Conservation (phyloP, 2,888 invertebrate species). For the Caprella mutica region DNA sequence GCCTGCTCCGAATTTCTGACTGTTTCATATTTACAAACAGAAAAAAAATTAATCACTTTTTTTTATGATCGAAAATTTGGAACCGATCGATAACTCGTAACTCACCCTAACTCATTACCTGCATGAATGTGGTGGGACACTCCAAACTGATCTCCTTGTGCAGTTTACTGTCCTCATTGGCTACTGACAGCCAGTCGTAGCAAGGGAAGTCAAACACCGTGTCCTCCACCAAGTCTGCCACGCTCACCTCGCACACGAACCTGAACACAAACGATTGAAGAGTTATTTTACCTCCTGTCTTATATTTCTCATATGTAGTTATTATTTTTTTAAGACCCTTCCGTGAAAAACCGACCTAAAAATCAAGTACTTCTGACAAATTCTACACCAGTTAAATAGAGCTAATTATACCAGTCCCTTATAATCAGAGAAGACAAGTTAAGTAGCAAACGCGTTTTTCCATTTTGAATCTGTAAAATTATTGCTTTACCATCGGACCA, state of each 20-base stretch:
- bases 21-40: neutral
- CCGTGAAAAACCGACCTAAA: too few species aligned
- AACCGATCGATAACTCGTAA: neutral
- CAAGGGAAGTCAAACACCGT: slow-evolving; percentile 26
- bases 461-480: too few species aligned
- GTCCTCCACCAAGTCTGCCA: slow-evolving; percentile 20
- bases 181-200: slow-evolving; percentile 27
- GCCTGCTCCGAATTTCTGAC: neutral
- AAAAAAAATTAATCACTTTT: neutral
- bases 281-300: too few species aligned
- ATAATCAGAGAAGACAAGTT: too few species aligned
- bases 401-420: too few species aligned
- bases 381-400: too few species aligned
- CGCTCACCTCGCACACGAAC: slow-evolving; percentile 31
- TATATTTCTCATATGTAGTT: too few species aligned
- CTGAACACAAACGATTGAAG: too few species aligned
- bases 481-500: too few species aligned
- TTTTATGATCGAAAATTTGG: neutral
- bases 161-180: slow-evolving; percentile 26
- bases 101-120: slow-evolving; percentile 6
- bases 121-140: slow-evolving; percentile 24
- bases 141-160: slow-evolving; percentile 26
- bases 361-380: too few species aligned
- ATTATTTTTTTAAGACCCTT: too few species aligned
- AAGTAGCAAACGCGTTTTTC: too few species aligned